These are phyloP conservation scores for Thalassoma bifasciatum DNA, from an alignment of 2,113 vertebrate species.

Conservation along the genomic window DNA sequence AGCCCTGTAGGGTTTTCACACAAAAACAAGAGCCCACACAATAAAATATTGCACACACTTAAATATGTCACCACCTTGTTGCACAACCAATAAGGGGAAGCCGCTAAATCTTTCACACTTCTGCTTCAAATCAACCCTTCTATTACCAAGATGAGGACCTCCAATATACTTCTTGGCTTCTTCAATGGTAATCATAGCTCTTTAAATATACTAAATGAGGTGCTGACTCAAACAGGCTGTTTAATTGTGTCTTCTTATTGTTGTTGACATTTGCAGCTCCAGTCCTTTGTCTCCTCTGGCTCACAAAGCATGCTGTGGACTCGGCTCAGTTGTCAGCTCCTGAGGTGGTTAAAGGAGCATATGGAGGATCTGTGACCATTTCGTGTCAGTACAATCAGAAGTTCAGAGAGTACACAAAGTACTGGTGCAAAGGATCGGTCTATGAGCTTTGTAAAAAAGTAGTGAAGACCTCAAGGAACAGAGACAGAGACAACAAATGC, in stretches of 20 bases:
- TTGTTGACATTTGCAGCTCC: constrained; percentile 40
- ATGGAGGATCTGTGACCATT: constrained; percentile 47
- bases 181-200: constrained; percentile 46
- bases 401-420: constrained; percentile 59
- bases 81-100: constrained; percentile 43
- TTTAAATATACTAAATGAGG: not conserved
- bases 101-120: not conserved
- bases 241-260: not conserved
- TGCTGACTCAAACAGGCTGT: not conserved
- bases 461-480: constrained; percentile 49
- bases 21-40: not conserved
- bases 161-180: not conserved
- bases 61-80: not conserved
- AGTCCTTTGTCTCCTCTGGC: constrained; percentile 47
- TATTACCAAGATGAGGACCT: constrained; percentile 30
- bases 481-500: not conserved
- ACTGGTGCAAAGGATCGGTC: constrained; percentile 70
- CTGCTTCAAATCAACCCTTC: not conserved
- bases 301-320: constrained; percentile 15
- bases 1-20: not conserved
- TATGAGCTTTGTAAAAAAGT: constrained; percentile 52
- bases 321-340: constrained; percentile 55
- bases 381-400: constrained; percentile 45
- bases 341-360: constrained; percentile 16
- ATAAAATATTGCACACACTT: not conserved